Conservation (phyloP, 2,888 invertebrate genomes). For the Chloroclysta siterata region DNA sequence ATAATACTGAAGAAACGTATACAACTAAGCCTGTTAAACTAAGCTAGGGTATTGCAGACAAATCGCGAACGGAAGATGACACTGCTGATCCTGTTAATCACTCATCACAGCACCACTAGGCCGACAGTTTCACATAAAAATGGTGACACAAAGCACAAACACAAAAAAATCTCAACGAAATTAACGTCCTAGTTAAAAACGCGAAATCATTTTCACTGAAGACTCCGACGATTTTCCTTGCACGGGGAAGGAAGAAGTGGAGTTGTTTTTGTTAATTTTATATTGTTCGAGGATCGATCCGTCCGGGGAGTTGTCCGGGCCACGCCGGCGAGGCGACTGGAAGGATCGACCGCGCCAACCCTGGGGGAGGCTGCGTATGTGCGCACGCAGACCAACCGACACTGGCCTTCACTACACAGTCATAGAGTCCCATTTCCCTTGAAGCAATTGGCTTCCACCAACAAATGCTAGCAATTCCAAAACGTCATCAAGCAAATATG, state of each 20-base stretch:
- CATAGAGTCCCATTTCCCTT: slow-evolving; percentile 56
- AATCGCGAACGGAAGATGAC: slow-evolving; percentile 53
- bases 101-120: slow-evolving; percentile 42
- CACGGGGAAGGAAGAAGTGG: slow-evolving; percentile 73
- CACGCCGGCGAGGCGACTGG: slow-evolving; percentile 81
- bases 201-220: slow-evolving; percentile 62
- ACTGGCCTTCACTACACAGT: slow-evolving; percentile 43
- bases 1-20: slow-evolving; percentile 53
- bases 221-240: slow-evolving; percentile 70
- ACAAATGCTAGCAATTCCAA: slow-evolving; percentile 51
- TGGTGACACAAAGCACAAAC: slow-evolving; percentile 43
- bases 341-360: slow-evolving; percentile 80
- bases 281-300: slow-evolving; percentile 55
- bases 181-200: slow-evolving; percentile 77
- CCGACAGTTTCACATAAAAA: slow-evolving; percentile 30
- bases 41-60: slow-evolving; percentile 58
- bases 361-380: slow-evolving; percentile 82
- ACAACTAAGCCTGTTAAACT: slow-evolving; percentile 72
- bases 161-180: slow-evolving; percentile 69
- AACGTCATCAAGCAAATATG: slow-evolving; percentile 53
- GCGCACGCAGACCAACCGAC: slow-evolving; percentile 55
- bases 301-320: slow-evolving; percentile 73
- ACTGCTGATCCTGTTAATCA: slow-evolving; percentile 38
- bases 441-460: slow-evolving; percentile 48
- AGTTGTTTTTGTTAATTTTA: slow-evolving; percentile 60